Percentiles rank a stretch among this genome's conserved stretches.
Conservation (phyloP, 2,888 invertebrate species). For the Apamea sordens region DNA sequence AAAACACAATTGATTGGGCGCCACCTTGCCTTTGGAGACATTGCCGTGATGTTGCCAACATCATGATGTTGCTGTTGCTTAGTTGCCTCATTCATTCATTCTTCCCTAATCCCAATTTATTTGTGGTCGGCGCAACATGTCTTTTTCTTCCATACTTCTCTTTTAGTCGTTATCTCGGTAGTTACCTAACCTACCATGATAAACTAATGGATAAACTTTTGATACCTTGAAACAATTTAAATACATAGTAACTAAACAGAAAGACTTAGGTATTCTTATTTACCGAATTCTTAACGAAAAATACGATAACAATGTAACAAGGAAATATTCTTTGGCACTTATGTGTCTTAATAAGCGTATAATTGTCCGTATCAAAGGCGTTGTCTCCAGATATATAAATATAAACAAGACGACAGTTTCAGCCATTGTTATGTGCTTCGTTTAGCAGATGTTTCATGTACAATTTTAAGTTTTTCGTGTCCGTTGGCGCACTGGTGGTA, state of each 20-base stretch:
- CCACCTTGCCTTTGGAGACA: neutral
- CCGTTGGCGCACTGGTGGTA: constrained; percentile 60
- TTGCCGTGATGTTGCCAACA: no score
- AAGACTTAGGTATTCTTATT: no score
- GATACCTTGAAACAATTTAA: constrained; percentile 28
- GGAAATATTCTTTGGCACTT: constrained; percentile 37
- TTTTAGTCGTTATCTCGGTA: no score
- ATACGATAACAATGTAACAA: constrained; percentile 38
- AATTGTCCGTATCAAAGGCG: constrained; percentile 48
- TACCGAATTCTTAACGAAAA: constrained; percentile 42
- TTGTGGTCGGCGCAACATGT: neutral
- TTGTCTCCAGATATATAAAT: constrained; percentile 59
- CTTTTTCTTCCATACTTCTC: no score
- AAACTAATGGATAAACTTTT: neutral
- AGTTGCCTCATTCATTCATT: neutral
- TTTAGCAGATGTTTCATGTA: constrained; percentile 49
- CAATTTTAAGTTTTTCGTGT: constrained; percentile 41
- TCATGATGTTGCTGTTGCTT: neutral
- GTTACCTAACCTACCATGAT: neutral
- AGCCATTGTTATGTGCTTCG: constrained; percentile 24
- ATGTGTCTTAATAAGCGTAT: constrained; percentile 52
- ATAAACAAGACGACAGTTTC: constrained; percentile 29
- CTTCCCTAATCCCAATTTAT: neutral
- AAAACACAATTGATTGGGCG: no score
- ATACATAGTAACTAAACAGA: neutral